Conservation (phyloP, 2,888 invertebrate genomes). For the Dione vanillae region DNA sequence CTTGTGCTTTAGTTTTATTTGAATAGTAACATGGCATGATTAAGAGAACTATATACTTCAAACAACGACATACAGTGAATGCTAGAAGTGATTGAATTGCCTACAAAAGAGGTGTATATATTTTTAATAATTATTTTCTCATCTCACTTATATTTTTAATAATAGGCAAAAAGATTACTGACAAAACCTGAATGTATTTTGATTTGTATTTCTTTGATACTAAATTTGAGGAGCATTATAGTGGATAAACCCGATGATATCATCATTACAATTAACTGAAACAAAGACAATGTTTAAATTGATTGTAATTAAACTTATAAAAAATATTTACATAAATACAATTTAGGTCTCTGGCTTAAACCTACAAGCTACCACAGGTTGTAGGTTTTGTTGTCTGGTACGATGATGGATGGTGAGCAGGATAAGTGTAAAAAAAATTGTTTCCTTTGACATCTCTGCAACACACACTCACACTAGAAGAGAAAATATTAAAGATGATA, state of each 20-base stretch:
- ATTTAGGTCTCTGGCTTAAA: no score
- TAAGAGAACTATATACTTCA: slow-evolving; percentile 63
- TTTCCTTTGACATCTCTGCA: no score
- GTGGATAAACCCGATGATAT: slow-evolving; percentile 64
- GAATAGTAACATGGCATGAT: slow-evolving; percentile 67
- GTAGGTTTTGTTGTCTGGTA: no score
- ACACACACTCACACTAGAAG: no score
- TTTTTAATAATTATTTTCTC: background rate
- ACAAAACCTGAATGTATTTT: background rate
- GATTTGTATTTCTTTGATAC: slow-evolving; percentile 58
- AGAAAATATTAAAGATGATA: background rate
- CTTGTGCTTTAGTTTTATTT: slow-evolving; percentile 61
- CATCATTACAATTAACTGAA: slow-evolving; percentile 65
- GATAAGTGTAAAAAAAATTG: no score
- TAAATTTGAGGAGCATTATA: slow-evolving; percentile 61
- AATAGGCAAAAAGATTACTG: background rate
- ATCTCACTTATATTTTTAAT: background rate
- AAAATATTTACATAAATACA: no score
- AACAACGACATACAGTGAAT: slow-evolving; percentile 45
- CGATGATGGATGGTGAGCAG: no score
- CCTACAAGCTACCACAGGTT: no score
- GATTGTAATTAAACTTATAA: no score
- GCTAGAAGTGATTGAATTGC: background rate
- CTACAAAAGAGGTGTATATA: slow-evolving; percentile 23
- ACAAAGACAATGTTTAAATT: slow-evolving; percentile 30